Percentiles rank a stretch among this genome's conserved stretches.
phyloP scores from a whole-genome alignment of 2,888 invertebrate species.

The Heliconius ismenius region DNA sequence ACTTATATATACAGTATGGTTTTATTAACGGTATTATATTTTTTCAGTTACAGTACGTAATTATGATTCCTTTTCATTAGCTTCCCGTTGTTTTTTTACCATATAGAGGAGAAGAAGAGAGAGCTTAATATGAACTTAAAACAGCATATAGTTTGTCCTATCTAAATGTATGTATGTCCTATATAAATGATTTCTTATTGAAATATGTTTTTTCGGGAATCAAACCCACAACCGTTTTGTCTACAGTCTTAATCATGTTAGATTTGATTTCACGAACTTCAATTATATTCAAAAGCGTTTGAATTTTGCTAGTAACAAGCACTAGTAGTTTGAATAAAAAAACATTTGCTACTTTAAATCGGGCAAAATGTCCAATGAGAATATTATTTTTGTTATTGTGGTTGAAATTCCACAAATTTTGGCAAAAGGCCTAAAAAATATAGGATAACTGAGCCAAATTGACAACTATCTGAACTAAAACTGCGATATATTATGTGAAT shows the following conservation, averaged over 20 bases:
- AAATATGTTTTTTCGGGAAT: background rate
- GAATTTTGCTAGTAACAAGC: background rate
- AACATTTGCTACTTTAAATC: slow-evolving; percentile 39
- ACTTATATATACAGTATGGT: too few relatives aligned
- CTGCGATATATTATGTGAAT: slow-evolving; percentile 28
- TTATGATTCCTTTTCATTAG: too few relatives aligned
- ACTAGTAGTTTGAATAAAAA: slow-evolving; percentile 8
- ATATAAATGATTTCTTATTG: background rate
- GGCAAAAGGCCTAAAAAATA: slow-evolving; percentile 42
- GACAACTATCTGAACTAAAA: slow-evolving; percentile 41
- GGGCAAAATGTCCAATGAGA: slow-evolving; percentile 33
- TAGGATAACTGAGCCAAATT: slow-evolving; percentile 41
- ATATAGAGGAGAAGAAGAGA: too few relatives aligned
- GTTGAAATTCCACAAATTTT: slow-evolving; percentile 38
- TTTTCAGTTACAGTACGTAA: too few relatives aligned
- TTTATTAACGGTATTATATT: too few relatives aligned
- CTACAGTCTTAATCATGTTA: background rate
- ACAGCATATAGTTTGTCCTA: too few relatives aligned
- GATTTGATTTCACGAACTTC: background rate
- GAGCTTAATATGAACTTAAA: too few relatives aligned
- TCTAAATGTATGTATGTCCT: too few relatives aligned
- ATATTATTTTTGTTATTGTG: slow-evolving; percentile 41
- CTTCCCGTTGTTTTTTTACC: too few relatives aligned
- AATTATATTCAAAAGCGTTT: background rate
- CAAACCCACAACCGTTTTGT: background rate